phyloP scores from a whole-genome alignment of 1,140 invertebrate genomes.

The Zaprionus camerounensis region DNA sequence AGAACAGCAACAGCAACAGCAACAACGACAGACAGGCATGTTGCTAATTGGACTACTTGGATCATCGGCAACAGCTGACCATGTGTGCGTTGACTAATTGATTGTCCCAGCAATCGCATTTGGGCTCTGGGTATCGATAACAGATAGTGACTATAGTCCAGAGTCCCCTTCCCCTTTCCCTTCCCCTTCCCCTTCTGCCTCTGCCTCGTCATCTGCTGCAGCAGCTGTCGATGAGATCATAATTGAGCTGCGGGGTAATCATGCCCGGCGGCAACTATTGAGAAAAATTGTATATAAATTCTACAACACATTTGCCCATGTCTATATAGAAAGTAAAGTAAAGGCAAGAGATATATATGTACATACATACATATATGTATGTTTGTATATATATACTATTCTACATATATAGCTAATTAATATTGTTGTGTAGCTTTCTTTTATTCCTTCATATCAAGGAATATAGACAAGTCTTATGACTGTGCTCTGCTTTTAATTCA shows the following conservation, averaged over 20 bases:
- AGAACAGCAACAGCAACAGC: neutral
- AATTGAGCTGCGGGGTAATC: neutral
- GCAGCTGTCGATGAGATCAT: neutral
- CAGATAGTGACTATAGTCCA: neutral
- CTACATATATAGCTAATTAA: too few species aligned
- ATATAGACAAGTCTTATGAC: too few species aligned
- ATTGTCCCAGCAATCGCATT: conserved; percentile 33
- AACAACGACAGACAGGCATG: neutral
- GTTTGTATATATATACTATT: too few species aligned
- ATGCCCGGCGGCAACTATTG: neutral
- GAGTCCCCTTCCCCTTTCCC: too few species aligned
- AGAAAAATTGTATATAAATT: neutral
- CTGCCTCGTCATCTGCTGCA: neutral
- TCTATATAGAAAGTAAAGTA: too few species aligned
- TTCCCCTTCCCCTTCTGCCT: neutral
- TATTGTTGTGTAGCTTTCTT: too few species aligned
- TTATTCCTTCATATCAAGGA: too few species aligned
- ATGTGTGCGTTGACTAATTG: conserved; percentile 31
- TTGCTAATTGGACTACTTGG: conserved; percentile 62
- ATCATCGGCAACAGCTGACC: conserved; percentile 11
- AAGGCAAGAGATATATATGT: too few species aligned
- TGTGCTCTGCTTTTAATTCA: too few species aligned
- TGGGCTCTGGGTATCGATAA: neutral
- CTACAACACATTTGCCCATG: too few species aligned
- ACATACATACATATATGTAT: too few species aligned